A percentile compares a stretch with the other conserved stretches of the same genome.
phyloP scores from a whole-genome alignment of 2,113 vertebrate species.

The Rhea americana region DNA sequence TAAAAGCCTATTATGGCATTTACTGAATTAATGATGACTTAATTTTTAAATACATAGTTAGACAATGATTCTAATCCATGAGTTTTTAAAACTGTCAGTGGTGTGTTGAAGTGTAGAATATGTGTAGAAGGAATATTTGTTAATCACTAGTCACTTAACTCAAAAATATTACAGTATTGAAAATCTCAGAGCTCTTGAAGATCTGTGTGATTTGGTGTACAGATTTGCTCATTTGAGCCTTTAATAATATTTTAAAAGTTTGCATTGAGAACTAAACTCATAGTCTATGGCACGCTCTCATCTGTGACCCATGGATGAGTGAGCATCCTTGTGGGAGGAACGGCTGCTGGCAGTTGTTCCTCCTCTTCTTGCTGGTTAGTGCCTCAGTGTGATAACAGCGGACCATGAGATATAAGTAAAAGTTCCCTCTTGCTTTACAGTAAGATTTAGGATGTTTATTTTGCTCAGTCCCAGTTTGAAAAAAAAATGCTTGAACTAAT shows the following conservation, averaged over 20 bases:
- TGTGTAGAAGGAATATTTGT: conserved; percentile 1
- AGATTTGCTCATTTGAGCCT: not conserved
- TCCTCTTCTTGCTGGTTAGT: not conserved
- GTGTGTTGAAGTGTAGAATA: not conserved
- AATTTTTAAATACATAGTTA: conserved; percentile 55
- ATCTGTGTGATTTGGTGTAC: not conserved
- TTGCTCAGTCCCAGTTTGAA: not conserved
- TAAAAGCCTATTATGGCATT: conserved; percentile 34
- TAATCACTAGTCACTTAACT: conserved; percentile 21
- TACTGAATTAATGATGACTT: conserved; percentile 44
- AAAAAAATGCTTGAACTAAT: not conserved
- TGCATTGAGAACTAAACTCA: not conserved
- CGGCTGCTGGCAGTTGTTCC: not conserved
- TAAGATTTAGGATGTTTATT: not conserved
- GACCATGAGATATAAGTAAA: not conserved
- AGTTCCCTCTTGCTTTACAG: not conserved
- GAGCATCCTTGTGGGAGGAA: not conserved
- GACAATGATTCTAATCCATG: conserved; percentile 19
- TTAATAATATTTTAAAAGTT: not conserved
- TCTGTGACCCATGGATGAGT: not conserved
- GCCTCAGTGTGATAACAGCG: not conserved
- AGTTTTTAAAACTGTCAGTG: conserved; percentile 40
- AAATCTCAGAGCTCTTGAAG: not conserved
- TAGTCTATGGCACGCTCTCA: not conserved
- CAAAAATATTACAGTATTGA: not conserved